Conservation (phyloP, 2,888 invertebrate genomes). For the Oligia fasciuncula region DNA sequence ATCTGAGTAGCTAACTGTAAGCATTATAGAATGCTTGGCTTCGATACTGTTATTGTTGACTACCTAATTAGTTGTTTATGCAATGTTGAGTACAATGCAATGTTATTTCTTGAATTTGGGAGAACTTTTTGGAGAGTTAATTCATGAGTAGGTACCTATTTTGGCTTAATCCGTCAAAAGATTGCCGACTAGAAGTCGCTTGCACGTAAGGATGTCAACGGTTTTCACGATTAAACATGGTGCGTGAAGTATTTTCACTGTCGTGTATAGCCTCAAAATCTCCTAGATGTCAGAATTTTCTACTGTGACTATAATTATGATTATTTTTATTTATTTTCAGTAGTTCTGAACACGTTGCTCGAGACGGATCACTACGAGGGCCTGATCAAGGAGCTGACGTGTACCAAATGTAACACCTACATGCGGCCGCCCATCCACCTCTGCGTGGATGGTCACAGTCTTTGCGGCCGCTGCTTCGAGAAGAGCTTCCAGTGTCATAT, state of each 20-base stretch:
- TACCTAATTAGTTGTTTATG: neutral
- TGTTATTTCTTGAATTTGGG: neutral
- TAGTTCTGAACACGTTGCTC: conserved; percentile 83
- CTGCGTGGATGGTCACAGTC: conserved; percentile 87
- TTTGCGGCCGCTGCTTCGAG: conserved; percentile 83
- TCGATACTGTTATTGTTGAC: neutral
- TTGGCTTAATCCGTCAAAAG: too few relatives aligned
- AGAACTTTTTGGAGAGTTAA: neutral
- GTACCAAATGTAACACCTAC: conserved; percentile 85
- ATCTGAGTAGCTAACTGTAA: neutral
- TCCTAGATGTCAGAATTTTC: neutral
- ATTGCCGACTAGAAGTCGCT: too few relatives aligned
- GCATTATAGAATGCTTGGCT: neutral
- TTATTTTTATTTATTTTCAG: conserved; percentile 71
- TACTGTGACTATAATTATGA: neutral
- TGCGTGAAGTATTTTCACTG: neutral
- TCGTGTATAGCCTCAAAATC: neutral
- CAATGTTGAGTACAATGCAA: neutral
- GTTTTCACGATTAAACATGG: too few relatives aligned
- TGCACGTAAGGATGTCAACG: too few relatives aligned
- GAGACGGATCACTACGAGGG: conserved; percentile 88
- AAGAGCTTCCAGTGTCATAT: conserved; percentile 86
- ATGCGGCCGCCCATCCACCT: conserved; percentile 88
- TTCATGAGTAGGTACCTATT: too few relatives aligned
- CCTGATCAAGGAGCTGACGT: conserved; percentile 86